A percentile compares a stretch with the other conserved stretches of the same genome.
phyloP scores from a whole-genome alignment of 2,113 vertebrate genomes.

The Elaphurus davidianus region DNA sequence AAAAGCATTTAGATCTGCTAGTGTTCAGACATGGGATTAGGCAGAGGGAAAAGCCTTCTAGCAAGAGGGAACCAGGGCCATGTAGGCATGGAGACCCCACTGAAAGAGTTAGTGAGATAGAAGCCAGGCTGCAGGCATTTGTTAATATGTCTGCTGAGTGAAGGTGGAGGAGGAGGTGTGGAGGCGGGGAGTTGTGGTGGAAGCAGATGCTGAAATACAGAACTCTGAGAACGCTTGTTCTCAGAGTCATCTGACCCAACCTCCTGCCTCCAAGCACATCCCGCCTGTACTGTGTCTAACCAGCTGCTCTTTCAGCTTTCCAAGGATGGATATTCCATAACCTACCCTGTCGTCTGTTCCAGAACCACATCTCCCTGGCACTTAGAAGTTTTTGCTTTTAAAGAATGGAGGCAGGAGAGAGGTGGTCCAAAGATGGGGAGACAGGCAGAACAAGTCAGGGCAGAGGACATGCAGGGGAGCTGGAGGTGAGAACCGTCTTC shows the following conservation, averaged over 20 bases:
- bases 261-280: slow-evolving; percentile 26
- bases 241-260: slow-evolving; percentile 26
- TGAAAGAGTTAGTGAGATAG: background rate
- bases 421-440: background rate
- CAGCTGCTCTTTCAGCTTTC: background rate
- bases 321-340: background rate
- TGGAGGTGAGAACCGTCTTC: background rate
- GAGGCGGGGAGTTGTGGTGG: background rate
- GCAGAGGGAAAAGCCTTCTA: background rate
- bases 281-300: slow-evolving; percentile 1
- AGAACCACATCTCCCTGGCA: background rate
- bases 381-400: background rate
- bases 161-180: background rate
- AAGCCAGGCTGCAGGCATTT: background rate
- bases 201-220: slow-evolving; percentile 36
- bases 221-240: background rate
- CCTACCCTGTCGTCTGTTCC: background rate
- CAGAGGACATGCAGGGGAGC: background rate
- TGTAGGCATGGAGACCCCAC: background rate
- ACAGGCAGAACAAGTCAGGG: background rate
- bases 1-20: background rate
- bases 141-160: background rate
- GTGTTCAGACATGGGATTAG: background rate
- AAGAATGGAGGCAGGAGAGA: background rate
- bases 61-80: background rate